phyloP scores from a whole-genome alignment of 2,797 vertebrate genomes.

The Sebastes glaucus region DNA sequence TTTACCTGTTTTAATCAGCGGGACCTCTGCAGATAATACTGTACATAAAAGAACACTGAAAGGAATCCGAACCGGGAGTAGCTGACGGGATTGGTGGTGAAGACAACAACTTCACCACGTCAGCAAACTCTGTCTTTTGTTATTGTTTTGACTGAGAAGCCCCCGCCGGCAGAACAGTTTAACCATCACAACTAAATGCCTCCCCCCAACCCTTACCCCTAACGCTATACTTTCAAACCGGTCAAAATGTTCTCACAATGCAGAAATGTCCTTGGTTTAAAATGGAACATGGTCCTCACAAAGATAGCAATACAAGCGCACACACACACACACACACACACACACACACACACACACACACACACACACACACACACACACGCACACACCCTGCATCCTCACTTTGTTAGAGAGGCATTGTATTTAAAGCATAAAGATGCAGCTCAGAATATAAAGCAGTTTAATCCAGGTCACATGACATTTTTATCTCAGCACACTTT shows the following conservation, averaged over 20 bases:
- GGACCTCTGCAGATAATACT: no score
- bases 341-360: neutral
- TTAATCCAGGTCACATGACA: slow-evolving; percentile 39
- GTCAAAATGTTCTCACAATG: neutral
- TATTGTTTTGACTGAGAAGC: neutral
- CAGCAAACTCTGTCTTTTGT: no score
- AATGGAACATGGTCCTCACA: neutral
- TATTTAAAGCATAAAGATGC: slow-evolving; percentile 31
- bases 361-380: neutral
- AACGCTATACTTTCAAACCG: neutral
- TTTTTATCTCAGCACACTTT: slow-evolving; percentile 23
- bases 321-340: neutral
- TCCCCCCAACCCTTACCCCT: neutral
- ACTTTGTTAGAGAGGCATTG: neutral
- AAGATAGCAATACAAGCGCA: neutral
- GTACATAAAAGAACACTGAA: no score
- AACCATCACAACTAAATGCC: neutral
- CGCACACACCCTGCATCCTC: neutral
- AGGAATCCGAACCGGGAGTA: no score
- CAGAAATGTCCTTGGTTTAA: neutral
- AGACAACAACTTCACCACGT: no score
- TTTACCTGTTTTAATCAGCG: no score
- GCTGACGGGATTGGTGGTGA: no score
- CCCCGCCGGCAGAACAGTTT: neutral
- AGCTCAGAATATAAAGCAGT: slow-evolving; percentile 35